phyloP scores from a whole-genome alignment of 2,797 vertebrate genomes.

The Microhierax caerulescens region DNA sequence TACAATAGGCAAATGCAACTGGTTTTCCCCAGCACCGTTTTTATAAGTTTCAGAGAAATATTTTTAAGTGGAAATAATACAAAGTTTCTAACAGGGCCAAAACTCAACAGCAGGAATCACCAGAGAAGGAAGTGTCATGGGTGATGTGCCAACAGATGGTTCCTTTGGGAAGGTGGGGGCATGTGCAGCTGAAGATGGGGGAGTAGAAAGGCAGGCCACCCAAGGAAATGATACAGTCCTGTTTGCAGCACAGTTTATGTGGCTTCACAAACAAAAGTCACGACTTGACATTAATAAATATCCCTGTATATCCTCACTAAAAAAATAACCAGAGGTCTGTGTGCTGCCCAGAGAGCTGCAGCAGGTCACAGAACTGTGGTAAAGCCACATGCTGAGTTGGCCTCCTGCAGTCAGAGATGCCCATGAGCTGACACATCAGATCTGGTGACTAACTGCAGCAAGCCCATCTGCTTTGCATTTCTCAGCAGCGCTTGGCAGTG shows the following conservation, averaged over 20 bases:
- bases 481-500: not conserved
- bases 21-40: not conserved
- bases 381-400: not conserved
- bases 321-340: not conserved
- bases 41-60: not conserved
- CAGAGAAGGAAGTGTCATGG: not conserved
- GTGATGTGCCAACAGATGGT: not conserved
- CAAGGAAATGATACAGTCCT: not conserved
- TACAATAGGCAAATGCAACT: not conserved
- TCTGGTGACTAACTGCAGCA: not conserved
- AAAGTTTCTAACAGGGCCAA: not conserved
- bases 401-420: not conserved
- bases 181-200: not conserved
- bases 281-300: not conserved
- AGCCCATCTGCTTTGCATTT: not conserved
- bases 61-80: not conserved
- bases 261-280: not conserved
- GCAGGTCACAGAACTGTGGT: not conserved
- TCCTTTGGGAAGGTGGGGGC: not conserved
- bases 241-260: not conserved
- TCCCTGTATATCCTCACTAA: not conserved
- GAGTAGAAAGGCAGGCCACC: not conserved
- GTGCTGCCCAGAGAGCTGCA: not conserved
- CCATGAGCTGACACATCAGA: not conserved
- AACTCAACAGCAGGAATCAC: not conserved